Evolutionary conservation across 2,888 invertebrate genomes (phyloP), one percentile per base, ranked within the genome.

Genomic region (Drosophila eohydei): DNA sequence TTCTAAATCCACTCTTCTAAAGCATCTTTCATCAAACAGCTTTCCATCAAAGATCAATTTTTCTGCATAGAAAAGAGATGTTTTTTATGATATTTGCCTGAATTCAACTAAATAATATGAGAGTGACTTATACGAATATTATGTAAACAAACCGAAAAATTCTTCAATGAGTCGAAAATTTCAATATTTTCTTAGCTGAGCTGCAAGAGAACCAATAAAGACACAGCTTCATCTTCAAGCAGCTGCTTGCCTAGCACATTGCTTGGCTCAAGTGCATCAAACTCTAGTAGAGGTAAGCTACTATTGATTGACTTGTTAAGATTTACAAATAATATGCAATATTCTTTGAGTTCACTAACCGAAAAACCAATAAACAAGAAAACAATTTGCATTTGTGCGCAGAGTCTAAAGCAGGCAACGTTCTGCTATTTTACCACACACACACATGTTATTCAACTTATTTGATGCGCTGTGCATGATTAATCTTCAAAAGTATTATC

Each of bases 391-490:
- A 51, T 60, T 40, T 28, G 26, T 21, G 52, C 41, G 44, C 16
- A 55, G 38, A 55, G 55, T 44, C 30, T 14, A 52, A n/a, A 5
- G 7, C 43, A 54, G 40, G 7, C 36, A n/a, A 41, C 32, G 52
- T 40, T 59, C 55, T 50, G 60, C 69, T 62, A 73, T 52, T 54
- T 64, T 74, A 6, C 60, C 48, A 66, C 48, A 48, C 48, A 50
- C 32, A 16, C 16, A 32, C 62, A 69, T 71, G 38, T 60, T 70
- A 64, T 76, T 69, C 66, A 75, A 71, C 76, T 75, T 71, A 76
- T 80, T 80, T 67, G 77, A 64, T 80, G 77, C 61, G 80, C 56
- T 80, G 63, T 61, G 83, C 83, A 74, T 83, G 81, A 81, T 81
- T 81, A 81, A 81, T 83, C 78, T 83, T 77, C 46, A 63, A 71